phyloP scores from a whole-genome alignment of 2,113 vertebrate genomes.

The Mastomys coucha region DNA sequence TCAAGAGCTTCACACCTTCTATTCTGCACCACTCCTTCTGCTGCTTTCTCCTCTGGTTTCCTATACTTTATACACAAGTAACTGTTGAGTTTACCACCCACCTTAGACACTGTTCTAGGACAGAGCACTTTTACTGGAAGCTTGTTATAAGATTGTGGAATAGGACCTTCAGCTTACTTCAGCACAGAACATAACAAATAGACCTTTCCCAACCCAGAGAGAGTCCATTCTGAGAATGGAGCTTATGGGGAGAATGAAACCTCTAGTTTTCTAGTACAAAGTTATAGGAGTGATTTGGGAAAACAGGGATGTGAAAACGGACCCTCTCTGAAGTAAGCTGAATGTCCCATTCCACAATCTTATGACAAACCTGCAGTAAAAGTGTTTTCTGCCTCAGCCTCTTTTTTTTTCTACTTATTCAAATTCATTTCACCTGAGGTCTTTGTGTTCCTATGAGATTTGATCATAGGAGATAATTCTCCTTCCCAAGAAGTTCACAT shows the following conservation, averaged over 20 bases:
- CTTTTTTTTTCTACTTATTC: constrained; percentile 46
- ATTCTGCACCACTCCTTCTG: background rate
- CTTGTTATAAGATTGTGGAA: too few species aligned
- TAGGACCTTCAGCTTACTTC: too few species aligned
- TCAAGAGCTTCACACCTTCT: background rate
- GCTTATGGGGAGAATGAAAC: too few species aligned
- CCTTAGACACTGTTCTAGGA: background rate
- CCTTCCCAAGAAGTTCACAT: constrained; percentile 43
- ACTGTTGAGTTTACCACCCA: background rate
- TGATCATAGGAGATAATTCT: constrained; percentile 55
- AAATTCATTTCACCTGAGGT: constrained; percentile 57
- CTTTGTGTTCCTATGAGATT: constrained; percentile 37
- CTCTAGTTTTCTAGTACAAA: too few species aligned
- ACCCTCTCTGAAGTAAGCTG: background rate
- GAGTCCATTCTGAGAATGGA: too few species aligned
- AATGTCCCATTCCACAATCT: background rate
- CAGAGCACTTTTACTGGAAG: background rate
- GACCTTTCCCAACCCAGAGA: too few species aligned
- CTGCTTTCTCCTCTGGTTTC: background rate
- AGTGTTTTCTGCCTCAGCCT: background rate
- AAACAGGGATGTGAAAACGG: too few species aligned
- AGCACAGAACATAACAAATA: too few species aligned
- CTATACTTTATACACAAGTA: background rate
- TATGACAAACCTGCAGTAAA: constrained; percentile 13
- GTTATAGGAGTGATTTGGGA: too few species aligned